Conservation (phyloP, 64 coral and sea anemone genomes). For the Porites australiensis region DNA sequence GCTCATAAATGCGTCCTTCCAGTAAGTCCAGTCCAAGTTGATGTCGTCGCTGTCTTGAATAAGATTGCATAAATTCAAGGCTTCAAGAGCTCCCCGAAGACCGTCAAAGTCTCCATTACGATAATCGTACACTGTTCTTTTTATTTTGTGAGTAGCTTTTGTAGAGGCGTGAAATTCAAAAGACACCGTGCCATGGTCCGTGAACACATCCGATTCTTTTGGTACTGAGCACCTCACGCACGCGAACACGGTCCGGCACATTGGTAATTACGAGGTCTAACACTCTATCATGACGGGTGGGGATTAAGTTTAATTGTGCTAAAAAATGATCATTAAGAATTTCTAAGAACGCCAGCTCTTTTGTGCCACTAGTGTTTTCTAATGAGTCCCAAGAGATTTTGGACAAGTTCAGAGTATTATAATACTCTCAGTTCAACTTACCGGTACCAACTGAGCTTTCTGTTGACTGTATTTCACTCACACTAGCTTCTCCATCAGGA, state of each 20-base stretch:
- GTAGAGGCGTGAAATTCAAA: constrained; percentile 8
- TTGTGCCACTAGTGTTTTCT: constrained; percentile 29
- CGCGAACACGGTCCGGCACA: neutral
- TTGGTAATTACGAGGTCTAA: no score
- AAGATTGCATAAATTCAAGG: no score
- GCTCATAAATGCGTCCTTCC: no score
- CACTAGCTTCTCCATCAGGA: no score
- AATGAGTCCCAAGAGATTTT: constrained; percentile 61
- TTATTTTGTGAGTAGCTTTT: constrained; percentile 33
- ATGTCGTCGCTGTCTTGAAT: no score
- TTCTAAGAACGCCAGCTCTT: constrained; percentile 35
- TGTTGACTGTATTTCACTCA: no score
- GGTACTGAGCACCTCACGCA: constrained; percentile 38
- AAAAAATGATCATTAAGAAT: constrained; percentile 45
- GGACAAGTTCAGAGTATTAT: neutral
- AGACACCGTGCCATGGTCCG: no score
- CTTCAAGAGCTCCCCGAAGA: no score
- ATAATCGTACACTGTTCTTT: constrained; percentile 23
- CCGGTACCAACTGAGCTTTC: no score
- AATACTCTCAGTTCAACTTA: no score
- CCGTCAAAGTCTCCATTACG: constrained; percentile 30
- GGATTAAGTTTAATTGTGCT: constrained; percentile 32
- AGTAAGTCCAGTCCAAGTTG: no score
- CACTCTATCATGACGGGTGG: neutral
- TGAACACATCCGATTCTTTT: constrained; percentile 3